A percentile compares a stretch with the other conserved stretches of the same genome.
Evolutionary conservation across 1,140 invertebrate genomes (phyloP).

Genomic region (Ganaspis sp.): DNA sequence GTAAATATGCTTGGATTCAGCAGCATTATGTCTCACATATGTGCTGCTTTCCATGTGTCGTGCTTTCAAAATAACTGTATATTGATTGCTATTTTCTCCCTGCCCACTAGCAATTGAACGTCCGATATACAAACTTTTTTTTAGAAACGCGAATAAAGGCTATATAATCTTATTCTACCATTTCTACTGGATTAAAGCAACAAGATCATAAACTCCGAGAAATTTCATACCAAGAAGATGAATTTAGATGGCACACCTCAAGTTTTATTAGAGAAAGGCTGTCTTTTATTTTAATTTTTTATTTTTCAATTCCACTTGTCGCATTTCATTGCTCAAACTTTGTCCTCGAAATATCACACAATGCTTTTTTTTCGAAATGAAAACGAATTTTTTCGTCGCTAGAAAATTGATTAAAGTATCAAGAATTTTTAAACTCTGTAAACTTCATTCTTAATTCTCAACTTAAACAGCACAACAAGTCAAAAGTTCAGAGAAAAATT

Average conservation of each 20-base stretch:
- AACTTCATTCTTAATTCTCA: no score
- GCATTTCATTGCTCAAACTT: no score
- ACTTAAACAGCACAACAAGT: no score
- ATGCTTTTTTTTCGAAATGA: no score
- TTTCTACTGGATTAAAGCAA: neutral
- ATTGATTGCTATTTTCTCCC: conserved; percentile 23
- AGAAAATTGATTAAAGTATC: no score
- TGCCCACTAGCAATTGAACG: neutral
- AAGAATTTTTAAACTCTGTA: no score
- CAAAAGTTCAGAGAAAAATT: neutral
- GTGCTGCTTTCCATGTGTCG: neutral
- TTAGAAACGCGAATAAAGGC: conserved; percentile 2
- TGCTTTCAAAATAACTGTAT: conserved; percentile 47
- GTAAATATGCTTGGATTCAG: conserved; percentile 35
- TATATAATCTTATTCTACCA: conserved; percentile 6
- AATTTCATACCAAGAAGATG: neutral
- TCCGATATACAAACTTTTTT: neutral
- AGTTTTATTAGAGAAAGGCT: neutral
- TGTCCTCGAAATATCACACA: no score
- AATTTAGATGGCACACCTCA: neutral
- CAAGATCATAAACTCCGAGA: neutral
- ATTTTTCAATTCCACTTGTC: no score
- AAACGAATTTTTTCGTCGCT: no score
- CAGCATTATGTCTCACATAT: conserved; percentile 43
- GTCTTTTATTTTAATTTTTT: neutral